Conservation (phyloP, 2,797 vertebrate species). For the Danio aesculapii region DNA sequence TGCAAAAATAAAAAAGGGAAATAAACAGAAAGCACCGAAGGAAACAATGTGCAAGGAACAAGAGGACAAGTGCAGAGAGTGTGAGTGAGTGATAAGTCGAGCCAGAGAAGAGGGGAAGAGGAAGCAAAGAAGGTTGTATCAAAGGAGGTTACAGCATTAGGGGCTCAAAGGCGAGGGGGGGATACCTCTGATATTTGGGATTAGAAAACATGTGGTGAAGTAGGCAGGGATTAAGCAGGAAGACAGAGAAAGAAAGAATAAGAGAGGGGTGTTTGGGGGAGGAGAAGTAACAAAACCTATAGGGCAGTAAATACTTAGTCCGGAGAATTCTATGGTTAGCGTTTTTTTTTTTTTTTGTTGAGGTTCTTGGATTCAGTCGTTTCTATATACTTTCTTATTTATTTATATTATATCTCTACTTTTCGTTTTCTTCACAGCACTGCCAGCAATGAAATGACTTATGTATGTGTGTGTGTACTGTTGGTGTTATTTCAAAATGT, state of each 20-base stretch:
- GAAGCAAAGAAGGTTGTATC: slow-evolving; percentile 54
- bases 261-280: slow-evolving; percentile 73
- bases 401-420: not conserved
- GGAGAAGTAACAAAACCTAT: slow-evolving; percentile 61
- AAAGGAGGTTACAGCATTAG: slow-evolving; percentile 71
- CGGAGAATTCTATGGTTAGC: slow-evolving; percentile 66
- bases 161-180: slow-evolving; percentile 64
- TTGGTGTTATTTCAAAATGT: too few relatives aligned
- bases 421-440: too few relatives aligned
- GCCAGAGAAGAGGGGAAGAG: slow-evolving; percentile 24
- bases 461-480: too few relatives aligned
- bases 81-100: slow-evolving; percentile 62
- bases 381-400: not conserved
- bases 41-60: slow-evolving; percentile 32
- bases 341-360: slow-evolving; percentile 63
- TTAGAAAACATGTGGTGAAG: slow-evolving; percentile 80
- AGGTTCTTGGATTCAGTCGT: too few relatives aligned
- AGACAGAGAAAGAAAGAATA: slow-evolving; percentile 67
- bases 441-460: too few relatives aligned
- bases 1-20: not conserved
- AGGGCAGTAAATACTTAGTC: slow-evolving; percentile 70
- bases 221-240: slow-evolving; percentile 75
- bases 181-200: slow-evolving; percentile 75
- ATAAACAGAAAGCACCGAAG: slow-evolving; percentile 9
- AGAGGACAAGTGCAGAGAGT: slow-evolving; percentile 62